Evolutionary conservation across 1,140 invertebrate genomes (phyloP), one percentile per base, ranked within the genome.

Genomic region (Pantala flavescens): DNA sequence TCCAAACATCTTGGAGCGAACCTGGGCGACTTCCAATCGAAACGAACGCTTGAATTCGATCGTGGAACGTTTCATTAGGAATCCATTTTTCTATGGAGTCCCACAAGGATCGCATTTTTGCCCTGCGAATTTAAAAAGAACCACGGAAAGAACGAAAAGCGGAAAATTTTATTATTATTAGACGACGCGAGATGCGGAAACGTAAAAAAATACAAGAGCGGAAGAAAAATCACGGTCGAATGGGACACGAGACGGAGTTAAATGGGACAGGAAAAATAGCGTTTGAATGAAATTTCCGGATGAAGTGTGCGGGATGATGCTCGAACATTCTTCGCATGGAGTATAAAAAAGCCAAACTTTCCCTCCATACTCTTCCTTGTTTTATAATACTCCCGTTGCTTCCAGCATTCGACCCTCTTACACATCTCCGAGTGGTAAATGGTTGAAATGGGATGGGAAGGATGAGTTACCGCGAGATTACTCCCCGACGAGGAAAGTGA

Each of bases 141-240:
- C 28, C 28, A 36, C 28, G 28, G n/a, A n/a, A n/a, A 36, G 3
- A 36, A 36, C 28, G 28, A 36, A 36, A 36, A 36, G 28, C 28
- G 28, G 28, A 36, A 36, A 36, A 36, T 5, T n/a, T n/a, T n/a
- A 36, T 36, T 2, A 9, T 36, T 36, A 36, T 36, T 36, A 36
- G 28, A 36, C 28, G 28, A 36, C 28, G 28, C 28, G 28, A 36
- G 28, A 36, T 36, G 9, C 28, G 2, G 28, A 36, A 9, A 36
- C 28, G 28, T 5, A 36, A 36, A 36, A 36, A 36, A 36, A 36
- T n/a, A n/a, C n/a, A 36, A 36, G 28, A 36, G 28, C n/a, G 49
- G n/a, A 63, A 63, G 49, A 63, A 63, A 63, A 63, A 63, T 63
- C 49, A 63, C 49, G n/a, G 49, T 63, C 49, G 49, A 63, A 63